phyloP scores from a whole-genome alignment of 2,797 vertebrate species.

The Sarcoramphus papa region DNA sequence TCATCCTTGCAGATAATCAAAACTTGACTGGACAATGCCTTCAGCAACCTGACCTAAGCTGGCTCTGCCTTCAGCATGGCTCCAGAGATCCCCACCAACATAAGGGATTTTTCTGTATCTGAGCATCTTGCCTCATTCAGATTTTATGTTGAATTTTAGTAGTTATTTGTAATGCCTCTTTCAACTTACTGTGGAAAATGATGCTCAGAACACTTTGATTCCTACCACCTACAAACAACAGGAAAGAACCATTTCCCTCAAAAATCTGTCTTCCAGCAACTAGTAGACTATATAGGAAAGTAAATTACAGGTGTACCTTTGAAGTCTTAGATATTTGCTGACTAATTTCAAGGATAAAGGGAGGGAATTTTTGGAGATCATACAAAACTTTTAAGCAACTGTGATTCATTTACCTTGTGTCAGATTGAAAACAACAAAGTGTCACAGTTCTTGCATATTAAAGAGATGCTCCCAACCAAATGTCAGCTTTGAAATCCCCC shows the following conservation, averaged over 20 bases:
- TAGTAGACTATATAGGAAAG: neutral
- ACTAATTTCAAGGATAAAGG: neutral
- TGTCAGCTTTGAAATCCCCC: neutral
- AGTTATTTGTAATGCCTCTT: neutral
- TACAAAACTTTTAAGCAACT: neutral
- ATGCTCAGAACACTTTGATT: neutral
- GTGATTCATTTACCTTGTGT: neutral
- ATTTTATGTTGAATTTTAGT: neutral
- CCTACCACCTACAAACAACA: neutral
- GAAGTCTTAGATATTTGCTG: neutral
- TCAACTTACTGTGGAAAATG: neutral
- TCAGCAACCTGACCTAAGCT: neutral
- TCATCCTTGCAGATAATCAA: neutral
- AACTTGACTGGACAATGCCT: neutral
- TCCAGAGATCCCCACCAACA: neutral
- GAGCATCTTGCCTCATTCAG: neutral
- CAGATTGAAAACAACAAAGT: neutral
- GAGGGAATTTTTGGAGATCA: neutral
- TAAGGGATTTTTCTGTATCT: neutral
- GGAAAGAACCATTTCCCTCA: neutral
- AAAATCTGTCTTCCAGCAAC: neutral
- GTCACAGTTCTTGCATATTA: neutral
- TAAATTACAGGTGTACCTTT: neutral
- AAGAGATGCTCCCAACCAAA: neutral
- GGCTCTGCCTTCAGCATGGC: neutral